phyloP scores from a whole-genome alignment of 2,888 invertebrate genomes.

The Buathra laborator region DNA sequence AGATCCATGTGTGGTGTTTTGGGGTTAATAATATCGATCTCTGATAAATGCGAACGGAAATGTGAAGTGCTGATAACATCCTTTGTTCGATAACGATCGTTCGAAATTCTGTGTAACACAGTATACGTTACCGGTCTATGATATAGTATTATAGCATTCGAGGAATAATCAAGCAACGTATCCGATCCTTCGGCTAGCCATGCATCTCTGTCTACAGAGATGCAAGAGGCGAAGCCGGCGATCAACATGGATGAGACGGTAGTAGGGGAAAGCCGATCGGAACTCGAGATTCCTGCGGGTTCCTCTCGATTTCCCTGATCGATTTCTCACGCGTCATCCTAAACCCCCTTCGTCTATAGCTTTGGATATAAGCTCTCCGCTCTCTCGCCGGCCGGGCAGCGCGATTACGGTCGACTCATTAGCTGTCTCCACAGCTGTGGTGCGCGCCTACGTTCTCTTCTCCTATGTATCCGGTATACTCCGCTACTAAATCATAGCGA shows the following conservation, averaged over 20 bases:
- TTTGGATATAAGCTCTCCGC: neutral
- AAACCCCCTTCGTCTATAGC: constrained; percentile 13
- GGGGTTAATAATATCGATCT: neutral
- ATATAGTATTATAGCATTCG: constrained; percentile 10
- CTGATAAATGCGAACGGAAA: neutral
- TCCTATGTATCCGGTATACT: constrained; percentile 3
- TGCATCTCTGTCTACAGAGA: constrained; percentile 48
- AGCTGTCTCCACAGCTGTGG: constrained; percentile 72
- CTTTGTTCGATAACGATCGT: constrained; percentile 52
- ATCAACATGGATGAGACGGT: neutral
- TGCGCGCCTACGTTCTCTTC: constrained; percentile 38
- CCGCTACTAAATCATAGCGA: constrained; percentile 79
- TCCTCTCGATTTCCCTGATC: constrained; percentile 63
- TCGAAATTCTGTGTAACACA: constrained; percentile 30
- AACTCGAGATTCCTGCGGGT: constrained; percentile 62
- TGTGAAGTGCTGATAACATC: constrained; percentile 18
- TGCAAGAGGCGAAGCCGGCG: neutral
- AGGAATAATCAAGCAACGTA: constrained; percentile 57
- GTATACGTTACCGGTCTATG: neutral
- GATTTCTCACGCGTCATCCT: constrained; percentile 62
- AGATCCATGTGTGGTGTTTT: neutral
- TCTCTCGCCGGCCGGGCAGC: constrained; percentile 41
- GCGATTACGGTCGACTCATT: constrained; percentile 80
- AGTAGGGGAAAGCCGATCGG: constrained; percentile 53
- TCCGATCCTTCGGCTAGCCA: constrained; percentile 14